Evolutionary conservation across 53 echinoderm and acorn worm genomes (phyloP).

Genomic region (Holothuria scabra): DNA sequence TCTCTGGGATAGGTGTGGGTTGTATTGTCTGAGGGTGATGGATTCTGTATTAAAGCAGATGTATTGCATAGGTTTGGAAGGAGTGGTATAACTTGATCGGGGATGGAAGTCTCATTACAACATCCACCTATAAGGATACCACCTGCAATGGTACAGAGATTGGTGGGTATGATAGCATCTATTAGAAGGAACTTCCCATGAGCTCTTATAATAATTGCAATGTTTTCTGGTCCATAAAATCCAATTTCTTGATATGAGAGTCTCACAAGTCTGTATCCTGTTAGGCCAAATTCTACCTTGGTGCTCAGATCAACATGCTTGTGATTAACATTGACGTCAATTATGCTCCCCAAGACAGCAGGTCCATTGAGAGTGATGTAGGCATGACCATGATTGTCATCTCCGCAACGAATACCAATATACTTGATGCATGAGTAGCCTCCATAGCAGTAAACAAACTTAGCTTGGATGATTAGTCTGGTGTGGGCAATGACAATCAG

Average conservation of each 20-base stretch:
- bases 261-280: slow-evolving; percentile 70
- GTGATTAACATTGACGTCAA: slow-evolving; percentile 65
- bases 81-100: background rate
- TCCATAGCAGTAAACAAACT: slow-evolving; percentile 77
- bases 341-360: slow-evolving; percentile 33
- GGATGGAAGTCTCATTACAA: slow-evolving; percentile 49
- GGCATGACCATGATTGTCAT: slow-evolving; percentile 61
- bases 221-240: slow-evolving; percentile 72
- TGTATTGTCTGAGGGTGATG: slow-evolving; percentile 54
- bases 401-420: slow-evolving; percentile 79
- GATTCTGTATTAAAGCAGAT: slow-evolving; percentile 45
- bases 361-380: slow-evolving; percentile 69
- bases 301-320: slow-evolving; percentile 56
- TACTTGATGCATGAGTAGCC: slow-evolving; percentile 80
- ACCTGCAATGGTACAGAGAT: slow-evolving; percentile 67
- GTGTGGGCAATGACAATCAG: slow-evolving; percentile 61
- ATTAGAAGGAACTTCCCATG: slow-evolving; percentile 71
- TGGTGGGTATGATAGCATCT: slow-evolving; percentile 60
- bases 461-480: slow-evolving; percentile 75
- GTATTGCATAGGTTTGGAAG: slow-evolving; percentile 20
- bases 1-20: slow-evolving; percentile 50
- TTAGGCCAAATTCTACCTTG: slow-evolving; percentile 67
- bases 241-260: slow-evolving; percentile 80
- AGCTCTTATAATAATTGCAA: slow-evolving; percentile 67
- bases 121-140: slow-evolving; percentile 84